phyloP scores from a whole-genome alignment of 2,797 vertebrate species.

The Naso thynnoides region DNA sequence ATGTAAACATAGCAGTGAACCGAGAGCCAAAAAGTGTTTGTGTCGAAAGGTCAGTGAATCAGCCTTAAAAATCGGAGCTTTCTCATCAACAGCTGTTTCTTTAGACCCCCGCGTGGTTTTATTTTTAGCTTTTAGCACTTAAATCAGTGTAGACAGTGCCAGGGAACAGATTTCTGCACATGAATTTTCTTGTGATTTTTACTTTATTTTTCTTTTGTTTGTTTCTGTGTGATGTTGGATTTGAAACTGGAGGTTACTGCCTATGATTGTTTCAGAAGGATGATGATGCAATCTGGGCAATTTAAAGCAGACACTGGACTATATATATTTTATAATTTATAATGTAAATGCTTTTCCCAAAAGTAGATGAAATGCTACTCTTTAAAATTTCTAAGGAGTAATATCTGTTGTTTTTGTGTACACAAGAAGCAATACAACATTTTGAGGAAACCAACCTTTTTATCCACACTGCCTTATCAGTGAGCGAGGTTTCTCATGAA shows the following conservation, averaged over 20 bases:
- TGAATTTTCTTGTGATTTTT: constrained; percentile 62
- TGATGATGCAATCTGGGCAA: constrained; percentile 56
- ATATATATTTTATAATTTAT: constrained; percentile 78
- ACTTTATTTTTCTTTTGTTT: neutral
- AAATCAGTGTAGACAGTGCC: constrained; percentile 68
- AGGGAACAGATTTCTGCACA: constrained; percentile 74
- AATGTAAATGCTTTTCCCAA: constrained; percentile 65
- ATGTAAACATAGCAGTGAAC: constrained; percentile 66
- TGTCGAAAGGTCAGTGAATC: constrained; percentile 73
- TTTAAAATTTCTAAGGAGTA: constrained; percentile 41
- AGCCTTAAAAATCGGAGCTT: constrained; percentile 79
- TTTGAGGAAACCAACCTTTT: constrained; percentile 52
- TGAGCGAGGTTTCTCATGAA: constrained; percentile 67
- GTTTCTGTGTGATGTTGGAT: constrained; percentile 57
- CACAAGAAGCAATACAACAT: constrained; percentile 59
- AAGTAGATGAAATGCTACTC: constrained; percentile 57
- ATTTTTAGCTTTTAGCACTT: constrained; percentile 82
- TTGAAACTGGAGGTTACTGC: constrained; percentile 77
- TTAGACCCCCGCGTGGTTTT: constrained; percentile 49
- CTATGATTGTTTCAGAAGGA: constrained; percentile 73
- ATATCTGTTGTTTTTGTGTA: constrained; percentile 44
- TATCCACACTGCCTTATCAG: constrained; percentile 78
- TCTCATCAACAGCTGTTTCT: constrained; percentile 54
- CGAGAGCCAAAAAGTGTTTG: constrained; percentile 66
- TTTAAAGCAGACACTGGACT: constrained; percentile 83